Evolutionary conservation across 2,113 vertebrate genomes (phyloP).

Genomic region (Meles meles): DNA sequence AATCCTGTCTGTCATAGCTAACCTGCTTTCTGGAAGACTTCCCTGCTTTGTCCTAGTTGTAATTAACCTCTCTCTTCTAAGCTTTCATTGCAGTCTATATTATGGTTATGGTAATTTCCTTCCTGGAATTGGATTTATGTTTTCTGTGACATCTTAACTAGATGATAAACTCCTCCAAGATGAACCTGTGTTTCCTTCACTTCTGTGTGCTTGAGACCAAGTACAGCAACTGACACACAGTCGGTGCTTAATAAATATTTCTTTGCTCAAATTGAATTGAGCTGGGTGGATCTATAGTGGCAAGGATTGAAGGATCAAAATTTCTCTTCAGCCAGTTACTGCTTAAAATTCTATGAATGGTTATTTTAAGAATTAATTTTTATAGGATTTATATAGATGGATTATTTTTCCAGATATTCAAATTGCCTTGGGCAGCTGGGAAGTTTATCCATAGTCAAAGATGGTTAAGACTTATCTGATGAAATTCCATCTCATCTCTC

Average conservation of each 20-base stretch:
- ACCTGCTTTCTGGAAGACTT: not conserved
- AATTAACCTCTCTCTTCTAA: not conserved
- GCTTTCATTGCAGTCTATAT: not conserved
- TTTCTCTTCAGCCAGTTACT: not conserved
- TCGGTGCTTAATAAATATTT: not conserved
- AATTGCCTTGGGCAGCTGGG: not conserved
- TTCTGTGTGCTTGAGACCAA: not conserved
- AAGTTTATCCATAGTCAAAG: constrained; percentile 20
- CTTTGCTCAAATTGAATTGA: not conserved
- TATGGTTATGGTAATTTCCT: not conserved
- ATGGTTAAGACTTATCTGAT: not conserved
- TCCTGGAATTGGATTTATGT: not conserved
- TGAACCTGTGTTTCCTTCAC: not conserved
- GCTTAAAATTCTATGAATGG: not conserved
- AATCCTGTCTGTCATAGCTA: not conserved
- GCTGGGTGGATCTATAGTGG: not conserved
- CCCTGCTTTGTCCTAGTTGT: not conserved
- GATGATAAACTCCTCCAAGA: not conserved
- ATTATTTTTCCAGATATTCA: not conserved
- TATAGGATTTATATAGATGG: not conserved
- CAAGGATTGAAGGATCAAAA: not conserved
- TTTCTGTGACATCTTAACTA: not conserved
- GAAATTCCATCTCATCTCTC: not conserved
- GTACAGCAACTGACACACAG: not conserved
- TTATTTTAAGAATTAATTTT: constrained; percentile 33